Conservation (phyloP, 2,797 vertebrate genomes). For the Coregonus sp. region DNA sequence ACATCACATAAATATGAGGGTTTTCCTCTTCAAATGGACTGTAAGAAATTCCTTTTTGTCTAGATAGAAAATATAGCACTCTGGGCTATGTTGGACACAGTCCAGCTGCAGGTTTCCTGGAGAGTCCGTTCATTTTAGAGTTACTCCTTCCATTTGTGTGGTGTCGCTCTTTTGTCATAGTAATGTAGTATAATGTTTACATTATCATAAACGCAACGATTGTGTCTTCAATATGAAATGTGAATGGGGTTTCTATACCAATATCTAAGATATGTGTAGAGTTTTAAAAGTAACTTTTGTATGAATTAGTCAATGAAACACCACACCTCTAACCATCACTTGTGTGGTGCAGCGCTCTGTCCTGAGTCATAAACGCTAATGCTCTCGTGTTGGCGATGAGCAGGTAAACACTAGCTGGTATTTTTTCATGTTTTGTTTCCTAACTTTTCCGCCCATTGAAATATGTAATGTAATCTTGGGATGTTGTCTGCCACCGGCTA, state of each 20-base stretch:
- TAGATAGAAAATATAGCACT: constrained; percentile 22
- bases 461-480: not conserved
- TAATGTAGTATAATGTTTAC: not conserved
- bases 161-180: not conserved
- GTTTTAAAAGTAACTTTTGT: not conserved
- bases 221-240: not conserved
- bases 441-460: constrained; percentile 6
- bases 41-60: constrained; percentile 29
- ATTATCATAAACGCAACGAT: not conserved
- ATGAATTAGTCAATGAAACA: not conserved
- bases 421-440: not conserved
- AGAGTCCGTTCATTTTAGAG: not conserved
- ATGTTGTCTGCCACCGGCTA: not conserved
- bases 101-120: constrained; percentile 4
- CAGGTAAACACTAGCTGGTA: constrained; percentile 29
- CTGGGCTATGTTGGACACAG: constrained; percentile 7
- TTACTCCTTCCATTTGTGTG: constrained; percentile 6
- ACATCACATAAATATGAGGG: constrained; percentile 48
- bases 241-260: not conserved
- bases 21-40: constrained; percentile 22
- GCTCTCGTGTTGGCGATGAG: constrained; percentile 3
- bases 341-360: constrained; percentile 10
- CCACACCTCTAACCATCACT: not conserved
- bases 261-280: not conserved
- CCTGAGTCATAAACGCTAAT: constrained; percentile 20